Conservation (phyloP, 1,140 invertebrate genomes). For the Macrotrachela quadricornifera region DNA sequence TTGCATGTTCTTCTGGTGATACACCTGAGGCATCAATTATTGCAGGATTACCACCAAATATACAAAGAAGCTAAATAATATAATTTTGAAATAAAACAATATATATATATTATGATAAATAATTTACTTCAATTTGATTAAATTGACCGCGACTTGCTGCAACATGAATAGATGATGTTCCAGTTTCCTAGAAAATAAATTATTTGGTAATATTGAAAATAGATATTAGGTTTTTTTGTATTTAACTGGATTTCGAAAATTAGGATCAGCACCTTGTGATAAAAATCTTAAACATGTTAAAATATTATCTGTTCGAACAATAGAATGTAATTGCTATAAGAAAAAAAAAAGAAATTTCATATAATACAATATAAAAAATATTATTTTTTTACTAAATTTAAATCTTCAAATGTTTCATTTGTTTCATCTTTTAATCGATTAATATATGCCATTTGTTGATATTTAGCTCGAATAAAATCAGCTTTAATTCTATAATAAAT, state of each 20-base stretch:
- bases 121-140: constrained; percentile 44
- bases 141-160: constrained; percentile 2
- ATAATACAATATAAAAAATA: no score
- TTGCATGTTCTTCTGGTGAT: no score
- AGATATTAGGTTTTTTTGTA: no score
- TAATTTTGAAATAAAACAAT: no score
- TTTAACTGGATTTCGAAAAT: constrained; percentile 60
- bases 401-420: constrained; percentile 31
- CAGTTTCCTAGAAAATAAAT: constrained; percentile 29
- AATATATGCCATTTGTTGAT: constrained; percentile 64
- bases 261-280: constrained; percentile 80
- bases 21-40: no score
- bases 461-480: constrained; percentile 81
- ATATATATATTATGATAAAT: no score
- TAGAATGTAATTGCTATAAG: constrained; percentile 66
- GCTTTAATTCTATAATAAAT: constrained; percentile 38
- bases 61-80: constrained; percentile 36
- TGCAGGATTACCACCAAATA: constrained; percentile 63
- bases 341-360: constrained; percentile 11
- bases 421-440: constrained; percentile 41
- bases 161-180: constrained; percentile 5
- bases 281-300: constrained; percentile 66
- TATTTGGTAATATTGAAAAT: no score
- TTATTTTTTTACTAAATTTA: constrained; percentile 27
- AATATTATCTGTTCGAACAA: constrained; percentile 70